Evolutionary conservation across 1,140 invertebrate genomes (phyloP).

Genomic region (Rhopalosiphum padi): DNA sequence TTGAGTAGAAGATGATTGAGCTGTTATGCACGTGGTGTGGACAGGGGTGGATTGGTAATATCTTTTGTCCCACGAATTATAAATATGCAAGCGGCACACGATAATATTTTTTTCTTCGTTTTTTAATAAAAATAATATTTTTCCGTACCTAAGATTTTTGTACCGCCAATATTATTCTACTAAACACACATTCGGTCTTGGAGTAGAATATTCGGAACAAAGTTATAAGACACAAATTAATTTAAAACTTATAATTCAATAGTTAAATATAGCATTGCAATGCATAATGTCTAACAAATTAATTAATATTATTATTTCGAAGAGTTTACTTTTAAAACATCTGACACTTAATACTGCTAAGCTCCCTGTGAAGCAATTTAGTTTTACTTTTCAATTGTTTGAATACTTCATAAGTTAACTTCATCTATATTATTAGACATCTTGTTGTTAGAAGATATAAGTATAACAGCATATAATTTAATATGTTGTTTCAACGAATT

Average conservation of each 20-base stretch:
- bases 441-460: neutral
- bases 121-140: too few species aligned
- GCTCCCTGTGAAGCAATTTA: neutral
- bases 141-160: too few species aligned
- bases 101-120: too few species aligned
- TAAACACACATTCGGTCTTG: neutral
- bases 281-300: neutral
- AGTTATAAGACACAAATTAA: neutral
- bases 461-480: neutral
- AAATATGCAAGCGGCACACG: too few species aligned
- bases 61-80: too few species aligned
- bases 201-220: neutral
- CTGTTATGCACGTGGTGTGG: too few species aligned
- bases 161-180: neutral
- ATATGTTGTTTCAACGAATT: neutral
- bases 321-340: neutral
- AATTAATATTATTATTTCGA: neutral
- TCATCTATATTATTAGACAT: neutral
- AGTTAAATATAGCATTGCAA: neutral
- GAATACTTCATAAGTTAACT: too few species aligned
- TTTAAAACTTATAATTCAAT: neutral
- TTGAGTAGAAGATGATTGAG: too few species aligned
- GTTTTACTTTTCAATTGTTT: neutral
- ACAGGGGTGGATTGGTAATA: too few species aligned
- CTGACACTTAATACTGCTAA: neutral